Conservation (phyloP, 2,113 vertebrate genomes). For the Reinhardtius hippoglossoides region DNA sequence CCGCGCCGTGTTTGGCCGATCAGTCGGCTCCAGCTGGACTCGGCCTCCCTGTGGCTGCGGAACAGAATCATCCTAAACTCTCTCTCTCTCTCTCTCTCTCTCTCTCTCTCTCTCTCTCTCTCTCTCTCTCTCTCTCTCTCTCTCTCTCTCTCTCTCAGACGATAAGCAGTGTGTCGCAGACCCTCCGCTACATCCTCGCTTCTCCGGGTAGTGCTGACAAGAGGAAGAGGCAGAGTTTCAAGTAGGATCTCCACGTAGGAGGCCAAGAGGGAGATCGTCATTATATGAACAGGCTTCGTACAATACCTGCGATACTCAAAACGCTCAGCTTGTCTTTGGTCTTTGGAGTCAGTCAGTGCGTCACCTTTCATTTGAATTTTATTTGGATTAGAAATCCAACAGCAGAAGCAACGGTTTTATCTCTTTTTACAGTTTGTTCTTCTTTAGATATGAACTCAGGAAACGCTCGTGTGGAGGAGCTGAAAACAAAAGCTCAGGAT, state of each 20-base stretch:
- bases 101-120: too few relatives aligned
- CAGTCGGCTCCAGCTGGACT: slow-evolving; percentile 61
- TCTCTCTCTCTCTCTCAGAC: slow-evolving; percentile 12
- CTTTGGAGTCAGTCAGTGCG: too few relatives aligned
- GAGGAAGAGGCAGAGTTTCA: slow-evolving; percentile 19
- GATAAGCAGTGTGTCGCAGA: slow-evolving; percentile 57
- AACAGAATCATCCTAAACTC: slow-evolving; percentile 58
- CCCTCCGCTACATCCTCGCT: slow-evolving; percentile 34
- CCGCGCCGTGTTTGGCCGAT: slow-evolving; percentile 62
- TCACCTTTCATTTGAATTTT: too few relatives aligned
- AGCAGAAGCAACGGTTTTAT: too few relatives aligned
- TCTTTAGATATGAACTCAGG: too few relatives aligned
- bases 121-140: slow-evolving; percentile 1
- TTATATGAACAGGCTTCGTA: too few relatives aligned
- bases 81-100: slow-evolving; percentile 12
- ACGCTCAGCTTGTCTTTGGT: too few relatives aligned
- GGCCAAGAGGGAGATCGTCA: not conserved
- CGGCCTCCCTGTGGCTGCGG: slow-evolving; percentile 55
- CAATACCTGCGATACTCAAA: too few relatives aligned
- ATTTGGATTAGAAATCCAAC: too few relatives aligned
- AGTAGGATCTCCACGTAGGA: not conserved
- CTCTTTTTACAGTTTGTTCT: too few relatives aligned
- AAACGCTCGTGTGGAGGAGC: too few relatives aligned
- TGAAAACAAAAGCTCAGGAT: too few relatives aligned
- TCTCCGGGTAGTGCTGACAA: slow-evolving; percentile 32